Evolutionary conservation across 1,140 invertebrate species (phyloP).

Genomic region (Drosophila virilis): DNA sequence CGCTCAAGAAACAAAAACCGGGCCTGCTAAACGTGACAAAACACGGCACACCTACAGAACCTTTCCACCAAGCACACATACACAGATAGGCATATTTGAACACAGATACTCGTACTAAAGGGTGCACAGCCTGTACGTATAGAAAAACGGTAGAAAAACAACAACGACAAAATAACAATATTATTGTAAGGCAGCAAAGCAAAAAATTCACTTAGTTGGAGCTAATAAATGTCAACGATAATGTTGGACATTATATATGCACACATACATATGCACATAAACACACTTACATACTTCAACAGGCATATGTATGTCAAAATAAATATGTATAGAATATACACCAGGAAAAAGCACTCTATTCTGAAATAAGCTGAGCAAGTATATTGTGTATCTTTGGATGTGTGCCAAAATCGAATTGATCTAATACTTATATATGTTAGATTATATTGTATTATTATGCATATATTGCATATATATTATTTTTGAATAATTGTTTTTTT

Average conservation of each 20-base stretch:
- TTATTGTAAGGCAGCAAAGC: slow-evolving; percentile 47
- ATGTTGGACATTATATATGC: slow-evolving; percentile 68
- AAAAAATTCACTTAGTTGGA: slow-evolving; percentile 73
- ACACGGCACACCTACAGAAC: slow-evolving; percentile 54
- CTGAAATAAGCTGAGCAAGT: no score
- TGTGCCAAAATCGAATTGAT: no score
- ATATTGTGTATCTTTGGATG: no score
- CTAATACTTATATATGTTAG: no score
- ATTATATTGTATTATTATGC: no score
- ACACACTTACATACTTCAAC: neutral
- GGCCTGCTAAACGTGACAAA: slow-evolving; percentile 62
- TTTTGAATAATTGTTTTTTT: no score
- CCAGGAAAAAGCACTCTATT: neutral
- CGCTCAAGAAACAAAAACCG: slow-evolving; percentile 54
- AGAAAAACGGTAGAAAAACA: slow-evolving; percentile 12
- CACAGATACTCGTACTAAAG: slow-evolving; percentile 24
- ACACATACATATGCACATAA: neutral
- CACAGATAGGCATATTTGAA: slow-evolving; percentile 26
- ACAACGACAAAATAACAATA: slow-evolving; percentile 51
- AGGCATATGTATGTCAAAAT: neutral
- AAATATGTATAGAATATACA: neutral
- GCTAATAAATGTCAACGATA: slow-evolving; percentile 80
- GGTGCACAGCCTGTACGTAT: slow-evolving; percentile 9
- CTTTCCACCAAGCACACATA: slow-evolving; percentile 14
- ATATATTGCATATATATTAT: no score